Conservation (phyloP, 2,888 invertebrate species). For the Cremastobaeus sp. region DNA sequence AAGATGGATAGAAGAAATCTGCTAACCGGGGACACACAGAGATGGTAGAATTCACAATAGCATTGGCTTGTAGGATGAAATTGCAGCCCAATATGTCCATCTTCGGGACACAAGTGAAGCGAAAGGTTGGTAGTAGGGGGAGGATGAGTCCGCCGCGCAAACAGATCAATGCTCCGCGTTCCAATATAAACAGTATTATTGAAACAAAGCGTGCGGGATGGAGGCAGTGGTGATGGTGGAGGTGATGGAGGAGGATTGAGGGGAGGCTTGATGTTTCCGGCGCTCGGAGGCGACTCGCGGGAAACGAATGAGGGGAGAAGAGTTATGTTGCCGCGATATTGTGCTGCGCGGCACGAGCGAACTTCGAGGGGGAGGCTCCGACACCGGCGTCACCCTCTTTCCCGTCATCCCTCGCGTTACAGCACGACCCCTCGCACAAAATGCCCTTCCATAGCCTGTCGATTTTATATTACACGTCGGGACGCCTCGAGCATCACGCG, state of each 20-base stretch:
- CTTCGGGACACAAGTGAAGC: slow-evolving; percentile 71
- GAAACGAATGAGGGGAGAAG: slow-evolving; percentile 77
- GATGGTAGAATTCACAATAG: slow-evolving; percentile 55
- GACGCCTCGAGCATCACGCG: slow-evolving; percentile 56
- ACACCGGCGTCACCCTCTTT: slow-evolving; percentile 73
- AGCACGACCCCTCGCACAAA: slow-evolving; percentile 53
- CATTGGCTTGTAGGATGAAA: slow-evolving; percentile 62
- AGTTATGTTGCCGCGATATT: slow-evolving; percentile 79
- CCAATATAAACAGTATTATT: slow-evolving; percentile 79
- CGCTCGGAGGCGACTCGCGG: slow-evolving; percentile 68
- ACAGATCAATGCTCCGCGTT: slow-evolving; percentile 78
- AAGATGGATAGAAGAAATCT: slow-evolving; percentile 35
- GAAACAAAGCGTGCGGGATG: slow-evolving; percentile 77
- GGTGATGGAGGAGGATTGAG: slow-evolving; percentile 62
- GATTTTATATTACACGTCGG: slow-evolving; percentile 73
- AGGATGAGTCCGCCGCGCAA: slow-evolving; percentile 72
- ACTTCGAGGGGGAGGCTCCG: slow-evolving; percentile 70
- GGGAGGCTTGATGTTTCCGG: slow-evolving; percentile 76
- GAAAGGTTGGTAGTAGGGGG: slow-evolving; percentile 63
- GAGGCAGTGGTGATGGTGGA: slow-evolving; percentile 68
- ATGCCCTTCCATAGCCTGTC: slow-evolving; percentile 66
- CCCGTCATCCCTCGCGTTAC: slow-evolving; percentile 61
- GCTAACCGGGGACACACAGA: slow-evolving; percentile 17
- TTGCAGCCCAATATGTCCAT: slow-evolving; percentile 75
- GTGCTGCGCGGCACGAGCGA: slow-evolving; percentile 76